A percentile compares a stretch with the other conserved stretches of the same genome.
Evolutionary conservation across 2,888 invertebrate species (phyloP).

Genomic region (Eupithecia subumbrata): DNA sequence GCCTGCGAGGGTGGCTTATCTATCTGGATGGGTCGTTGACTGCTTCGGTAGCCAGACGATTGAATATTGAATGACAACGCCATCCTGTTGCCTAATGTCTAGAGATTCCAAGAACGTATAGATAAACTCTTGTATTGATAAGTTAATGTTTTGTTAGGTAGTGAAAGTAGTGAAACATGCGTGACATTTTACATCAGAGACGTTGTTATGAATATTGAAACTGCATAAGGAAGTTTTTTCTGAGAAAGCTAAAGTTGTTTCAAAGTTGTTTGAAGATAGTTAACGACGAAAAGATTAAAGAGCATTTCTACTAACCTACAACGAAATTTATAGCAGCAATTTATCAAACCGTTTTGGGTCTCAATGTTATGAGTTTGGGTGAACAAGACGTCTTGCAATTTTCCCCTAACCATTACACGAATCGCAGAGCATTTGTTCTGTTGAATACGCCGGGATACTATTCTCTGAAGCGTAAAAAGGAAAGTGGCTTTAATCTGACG

Average conservation of each 20-base stretch:
- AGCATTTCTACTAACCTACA: conserved; percentile 6
- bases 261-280: conserved; percentile 5
- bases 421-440: conserved; percentile 27
- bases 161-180: neutral
- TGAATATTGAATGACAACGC: conserved; percentile 52
- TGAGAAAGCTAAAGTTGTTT: conserved; percentile 1
- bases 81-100: conserved; percentile 40
- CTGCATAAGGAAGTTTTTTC: neutral
- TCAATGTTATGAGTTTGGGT: conserved; percentile 12
- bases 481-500: conserved; percentile 21
- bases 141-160: neutral
- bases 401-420: conserved; percentile 25
- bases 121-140: conserved; percentile 35
- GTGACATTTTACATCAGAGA: neutral
- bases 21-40: conserved; percentile 60
- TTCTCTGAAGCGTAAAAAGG: conserved; percentile 25
- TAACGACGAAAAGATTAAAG: conserved; percentile 11
- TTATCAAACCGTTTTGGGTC: conserved; percentile 8
- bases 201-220: neutral
- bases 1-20: conserved; percentile 58
- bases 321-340: conserved; percentile 3
- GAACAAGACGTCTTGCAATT: conserved; percentile 24
- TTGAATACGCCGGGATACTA: conserved; percentile 9
- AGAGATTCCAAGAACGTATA: conserved; percentile 26
- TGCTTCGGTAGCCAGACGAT: conserved; percentile 47